Evolutionary conservation across 2,797 vertebrate species (phyloP).

Genomic region (Momotus momota): DNA sequence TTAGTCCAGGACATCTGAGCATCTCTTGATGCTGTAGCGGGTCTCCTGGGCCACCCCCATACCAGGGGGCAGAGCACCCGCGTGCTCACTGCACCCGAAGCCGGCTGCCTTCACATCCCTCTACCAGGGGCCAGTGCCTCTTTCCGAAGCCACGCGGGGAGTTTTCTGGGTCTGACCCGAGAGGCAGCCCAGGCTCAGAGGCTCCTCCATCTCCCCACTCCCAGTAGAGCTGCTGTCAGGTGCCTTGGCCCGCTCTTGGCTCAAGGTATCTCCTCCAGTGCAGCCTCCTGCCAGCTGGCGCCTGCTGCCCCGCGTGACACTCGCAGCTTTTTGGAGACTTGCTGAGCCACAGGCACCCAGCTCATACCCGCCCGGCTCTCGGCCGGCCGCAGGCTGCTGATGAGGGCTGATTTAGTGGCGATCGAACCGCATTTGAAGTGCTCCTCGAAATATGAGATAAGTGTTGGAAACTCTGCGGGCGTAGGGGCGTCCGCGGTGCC

Average conservation of each 20-base stretch:
- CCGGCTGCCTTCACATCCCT: background rate
- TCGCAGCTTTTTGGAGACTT: background rate
- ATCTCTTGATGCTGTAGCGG: background rate
- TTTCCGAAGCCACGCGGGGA: fast-evolving
- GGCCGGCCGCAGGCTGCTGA: background rate
- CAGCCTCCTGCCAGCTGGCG: conserved; percentile 48
- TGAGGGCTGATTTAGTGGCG: conserved; percentile 37
- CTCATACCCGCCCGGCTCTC: background rate
- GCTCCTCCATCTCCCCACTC: background rate
- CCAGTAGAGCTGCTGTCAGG: background rate
- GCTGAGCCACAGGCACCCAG: background rate
- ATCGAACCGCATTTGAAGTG: background rate
- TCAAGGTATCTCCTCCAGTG: background rate
- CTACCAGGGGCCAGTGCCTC: fast-evolving
- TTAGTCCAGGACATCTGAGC: fast-evolving
- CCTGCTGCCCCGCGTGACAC: conserved; percentile 43
- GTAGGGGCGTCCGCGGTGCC: background rate
- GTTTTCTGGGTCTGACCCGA: background rate
- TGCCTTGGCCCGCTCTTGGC: background rate
- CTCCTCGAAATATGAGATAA: conserved; percentile 43
- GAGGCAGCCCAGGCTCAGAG: background rate
- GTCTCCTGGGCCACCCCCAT: fast-evolving
- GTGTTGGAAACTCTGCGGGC: background rate
- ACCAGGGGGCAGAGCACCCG: fast-evolving
- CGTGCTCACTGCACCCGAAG: fast-evolving